Conservation (phyloP, 2,888 invertebrate species). For the Dysmachus trigonus region DNA sequence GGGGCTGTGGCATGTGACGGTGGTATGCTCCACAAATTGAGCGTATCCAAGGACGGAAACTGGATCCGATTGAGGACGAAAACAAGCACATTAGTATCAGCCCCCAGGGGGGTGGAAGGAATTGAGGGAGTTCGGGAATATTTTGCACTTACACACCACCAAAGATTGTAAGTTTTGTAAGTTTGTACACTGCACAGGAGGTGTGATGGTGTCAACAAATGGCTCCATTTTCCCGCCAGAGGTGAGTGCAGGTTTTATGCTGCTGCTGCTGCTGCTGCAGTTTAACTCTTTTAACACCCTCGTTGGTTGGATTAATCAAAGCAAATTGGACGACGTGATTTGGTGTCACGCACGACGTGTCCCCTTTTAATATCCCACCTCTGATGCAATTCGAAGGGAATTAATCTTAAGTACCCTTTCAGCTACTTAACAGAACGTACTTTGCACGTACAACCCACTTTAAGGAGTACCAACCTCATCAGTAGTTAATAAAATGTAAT, state of each 20-base stretch:
- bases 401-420: neutral
- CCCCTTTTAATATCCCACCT: too few relatives aligned
- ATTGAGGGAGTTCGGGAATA: neutral
- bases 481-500: slow-evolving; percentile 24
- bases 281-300: neutral
- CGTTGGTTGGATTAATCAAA: neutral
- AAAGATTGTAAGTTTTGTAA: neutral
- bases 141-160: neutral
- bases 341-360: neutral
- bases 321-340: slow-evolving; percentile 30
- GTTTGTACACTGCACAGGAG: neutral
- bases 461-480: neutral
- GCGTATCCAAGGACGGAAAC: slow-evolving; percentile 20
- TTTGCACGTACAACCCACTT: neutral
- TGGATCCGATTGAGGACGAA: slow-evolving; percentile 24
- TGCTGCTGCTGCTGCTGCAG: neutral
- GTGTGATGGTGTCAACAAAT: neutral
- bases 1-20: neutral
- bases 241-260: neutral
- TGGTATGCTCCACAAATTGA: neutral
- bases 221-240: neutral
- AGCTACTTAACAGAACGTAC: neutral
- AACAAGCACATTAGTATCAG: slow-evolving; percentile 29
- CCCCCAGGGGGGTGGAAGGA: neutral
- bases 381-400: neutral